phyloP scores from a whole-genome alignment of 2,113 vertebrate species.

The Pterocles gutturalis region DNA sequence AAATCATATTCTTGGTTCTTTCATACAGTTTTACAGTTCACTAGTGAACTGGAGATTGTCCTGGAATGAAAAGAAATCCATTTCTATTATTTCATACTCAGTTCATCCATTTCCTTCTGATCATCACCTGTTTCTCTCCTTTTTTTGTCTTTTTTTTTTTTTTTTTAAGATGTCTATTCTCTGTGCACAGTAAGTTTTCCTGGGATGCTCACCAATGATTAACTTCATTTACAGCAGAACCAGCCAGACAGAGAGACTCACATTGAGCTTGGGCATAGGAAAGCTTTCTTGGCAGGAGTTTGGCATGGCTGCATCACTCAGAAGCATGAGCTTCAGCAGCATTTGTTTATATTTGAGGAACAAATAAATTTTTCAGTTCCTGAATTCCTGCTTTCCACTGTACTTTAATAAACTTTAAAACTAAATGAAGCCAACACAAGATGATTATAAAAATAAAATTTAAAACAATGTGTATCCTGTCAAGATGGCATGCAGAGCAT shows the following conservation, averaged over 20 bases:
- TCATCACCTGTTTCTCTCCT: neutral
- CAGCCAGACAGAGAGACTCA: slow-evolving; percentile 28
- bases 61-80: neutral
- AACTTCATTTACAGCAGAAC: slow-evolving; percentile 29
- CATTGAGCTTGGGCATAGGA: neutral
- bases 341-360: slow-evolving; percentile 16
- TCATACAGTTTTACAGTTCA: neutral
- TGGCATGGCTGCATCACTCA: neutral
- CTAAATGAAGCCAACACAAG: neutral
- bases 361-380: neutral
- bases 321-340: neutral
- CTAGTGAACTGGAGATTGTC: neutral
- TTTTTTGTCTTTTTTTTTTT: neutral
- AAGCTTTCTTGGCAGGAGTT: slow-evolving; percentile 32
- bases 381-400: neutral
- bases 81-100: neutral
- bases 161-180: neutral
- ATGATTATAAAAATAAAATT: neutral
- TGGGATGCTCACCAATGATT: neutral
- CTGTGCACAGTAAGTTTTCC: neutral
- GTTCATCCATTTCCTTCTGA: neutral
- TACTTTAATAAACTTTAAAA: neutral
- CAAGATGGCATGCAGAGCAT: neutral
- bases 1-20: neutral
- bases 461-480: neutral